These are phyloP conservation scores for Aphelocoma californica DNA, from an alignment of 2,797 vertebrate species.

Conservation along the genomic window DNA sequence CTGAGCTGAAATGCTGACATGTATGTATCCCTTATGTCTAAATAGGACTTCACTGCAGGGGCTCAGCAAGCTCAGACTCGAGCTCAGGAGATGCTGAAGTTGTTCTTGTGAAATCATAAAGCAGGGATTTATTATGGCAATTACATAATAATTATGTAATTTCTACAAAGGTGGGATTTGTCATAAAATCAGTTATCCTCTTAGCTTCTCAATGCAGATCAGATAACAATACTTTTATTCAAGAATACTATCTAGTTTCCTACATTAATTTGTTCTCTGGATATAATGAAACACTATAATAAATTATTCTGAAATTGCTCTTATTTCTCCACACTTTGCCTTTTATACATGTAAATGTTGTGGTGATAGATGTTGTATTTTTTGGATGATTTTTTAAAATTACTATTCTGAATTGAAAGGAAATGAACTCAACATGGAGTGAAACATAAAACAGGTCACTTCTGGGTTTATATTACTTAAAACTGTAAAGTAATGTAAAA, in stretches of 20 bases:
- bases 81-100: not conserved
- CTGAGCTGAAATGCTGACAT: not conserved
- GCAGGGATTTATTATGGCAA: not conserved
- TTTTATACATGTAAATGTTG: not conserved
- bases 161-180: not conserved
- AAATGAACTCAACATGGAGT: not conserved
- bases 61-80: not conserved
- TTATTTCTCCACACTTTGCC: not conserved
- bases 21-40: not conserved
- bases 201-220: not conserved
- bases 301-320: not conserved
- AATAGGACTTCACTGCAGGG: not conserved
- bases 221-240: constrained; percentile 6
- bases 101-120: not conserved
- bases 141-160: constrained; percentile 17
- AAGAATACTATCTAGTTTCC: not conserved
- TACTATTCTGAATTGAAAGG: not conserved
- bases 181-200: constrained; percentile 27
- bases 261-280: not conserved
- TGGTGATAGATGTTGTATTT: not conserved
- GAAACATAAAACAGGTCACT: not conserved
- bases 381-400: not conserved
- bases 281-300: not conserved
- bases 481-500: not conserved
- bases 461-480: not conserved